Base-by-base conservation (phyloP, 2,888 invertebrate species). In the Scrobipalpa atriplicella region DNA sequence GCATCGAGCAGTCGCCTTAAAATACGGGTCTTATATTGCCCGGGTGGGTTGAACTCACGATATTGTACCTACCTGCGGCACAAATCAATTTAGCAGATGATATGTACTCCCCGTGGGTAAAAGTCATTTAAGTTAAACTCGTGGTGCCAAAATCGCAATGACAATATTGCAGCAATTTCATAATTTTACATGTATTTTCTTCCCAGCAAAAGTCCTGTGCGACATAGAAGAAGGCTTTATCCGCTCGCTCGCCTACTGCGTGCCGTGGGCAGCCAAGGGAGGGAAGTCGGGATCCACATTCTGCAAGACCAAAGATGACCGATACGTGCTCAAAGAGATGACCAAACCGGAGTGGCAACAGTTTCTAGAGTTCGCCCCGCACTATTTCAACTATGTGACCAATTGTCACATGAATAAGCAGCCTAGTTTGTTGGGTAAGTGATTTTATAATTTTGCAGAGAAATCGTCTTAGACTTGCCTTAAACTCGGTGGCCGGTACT, bases 241-340 rank as follows among this genome's bases (percentile, higher is more conserved):
- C n/a, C 94, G 98, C 10, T 98, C 98, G 21, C 91, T 99, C 66
- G 95, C 97, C 47, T 94, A 96, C 71, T 98, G 98, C 80, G 94
- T 96, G 47, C 96, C 96, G 66, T 99, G 99, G 99, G 96, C 97
- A 61, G 98, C 99, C 0, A 94, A 96, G 72, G 99, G 99, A 5
- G 99, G 99, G 41, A 99, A 99, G 89, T 99, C 99, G 0, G 99
- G 99, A 0, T 99, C 98, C 8, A 95, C 96, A 41, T 99, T 99
- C 92, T 97, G 97, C 81, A 99, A 99, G 93, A 99, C 98, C 51
- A 94, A 95, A 86, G 98, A 99, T 86, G 98, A 98, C 85, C 94
- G 98, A 66, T 99, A 98, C 83, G 97, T 99, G 67, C 90, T 99
- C 70, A 99, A 99, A 83, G 98, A 99, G 92, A 98, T 99, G 97